phyloP scores from a whole-genome alignment of 2,113 vertebrate species.

The Physeter macrocephalus region DNA sequence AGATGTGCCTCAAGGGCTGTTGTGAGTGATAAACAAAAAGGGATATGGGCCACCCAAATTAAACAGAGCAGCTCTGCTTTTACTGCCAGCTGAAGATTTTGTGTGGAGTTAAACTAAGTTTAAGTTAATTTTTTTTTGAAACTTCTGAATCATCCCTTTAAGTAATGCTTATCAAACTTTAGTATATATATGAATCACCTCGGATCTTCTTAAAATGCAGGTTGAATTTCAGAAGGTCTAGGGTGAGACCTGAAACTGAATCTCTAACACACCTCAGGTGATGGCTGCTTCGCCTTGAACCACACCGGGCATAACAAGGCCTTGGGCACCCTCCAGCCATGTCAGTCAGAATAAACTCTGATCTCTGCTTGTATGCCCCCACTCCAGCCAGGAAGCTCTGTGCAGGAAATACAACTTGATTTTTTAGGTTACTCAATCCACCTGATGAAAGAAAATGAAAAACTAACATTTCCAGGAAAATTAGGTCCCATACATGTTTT shows the following conservation, averaged over 20 bases:
- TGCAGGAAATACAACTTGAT: neutral
- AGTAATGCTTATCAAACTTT: neutral
- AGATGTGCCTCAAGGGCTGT: neutral
- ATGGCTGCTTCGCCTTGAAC: neutral
- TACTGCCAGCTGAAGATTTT: neutral
- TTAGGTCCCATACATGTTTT: neutral
- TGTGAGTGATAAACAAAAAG: neutral
- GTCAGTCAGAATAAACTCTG: neutral
- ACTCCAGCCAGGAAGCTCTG: neutral
- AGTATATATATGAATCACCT: neutral
- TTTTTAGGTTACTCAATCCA: neutral
- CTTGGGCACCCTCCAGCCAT: neutral
- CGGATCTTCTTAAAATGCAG: neutral
- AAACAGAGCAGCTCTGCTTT: neutral
- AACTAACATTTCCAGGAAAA: neutral
- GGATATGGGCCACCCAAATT: neutral
- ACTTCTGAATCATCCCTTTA: neutral
- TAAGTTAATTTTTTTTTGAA: neutral
- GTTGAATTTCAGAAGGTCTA: neutral
- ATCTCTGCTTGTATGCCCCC: neutral
- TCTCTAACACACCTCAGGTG: neutral
- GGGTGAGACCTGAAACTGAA: neutral
- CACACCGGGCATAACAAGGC: neutral
- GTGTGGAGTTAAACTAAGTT: neutral
- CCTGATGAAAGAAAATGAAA: conserved; percentile 1